Evolutionary conservation across 1,140 invertebrate species (phyloP).

Genomic region (Steinernema feltiae): DNA sequence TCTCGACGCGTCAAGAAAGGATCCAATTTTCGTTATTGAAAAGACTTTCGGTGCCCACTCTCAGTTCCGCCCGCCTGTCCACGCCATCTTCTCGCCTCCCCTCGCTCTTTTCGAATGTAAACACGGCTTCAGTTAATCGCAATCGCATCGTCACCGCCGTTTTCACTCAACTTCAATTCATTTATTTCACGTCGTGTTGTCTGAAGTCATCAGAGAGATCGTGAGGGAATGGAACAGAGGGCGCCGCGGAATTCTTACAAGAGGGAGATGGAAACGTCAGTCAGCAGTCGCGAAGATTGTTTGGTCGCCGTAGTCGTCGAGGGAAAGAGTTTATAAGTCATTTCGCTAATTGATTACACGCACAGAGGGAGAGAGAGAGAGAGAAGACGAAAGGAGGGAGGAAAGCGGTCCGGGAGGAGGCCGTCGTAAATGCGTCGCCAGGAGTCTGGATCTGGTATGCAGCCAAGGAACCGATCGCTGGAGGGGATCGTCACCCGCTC

Average conservation of each 20-base stretch:
- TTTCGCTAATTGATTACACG: constrained; percentile 7
- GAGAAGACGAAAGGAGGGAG: background rate
- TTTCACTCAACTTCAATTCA: constrained; percentile 8
- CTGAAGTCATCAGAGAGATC: background rate
- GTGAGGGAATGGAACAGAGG: background rate
- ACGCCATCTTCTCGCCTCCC: no score
- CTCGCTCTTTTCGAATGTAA: no score
- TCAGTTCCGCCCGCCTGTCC: background rate
- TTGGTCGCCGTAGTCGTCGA: background rate
- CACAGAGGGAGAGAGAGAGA: background rate
- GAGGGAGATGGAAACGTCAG: background rate
- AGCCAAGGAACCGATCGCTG: background rate
- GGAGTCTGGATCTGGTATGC: background rate
- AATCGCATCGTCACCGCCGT: background rate
- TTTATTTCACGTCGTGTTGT: constrained; percentile 8
- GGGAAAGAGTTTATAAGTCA: background rate
- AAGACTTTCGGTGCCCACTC: background rate
- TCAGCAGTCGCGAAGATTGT: background rate
- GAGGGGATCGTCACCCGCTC: background rate
- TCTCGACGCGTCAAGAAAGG: background rate
- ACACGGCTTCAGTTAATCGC: background rate
- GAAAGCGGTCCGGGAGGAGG: background rate
- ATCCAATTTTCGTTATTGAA: background rate
- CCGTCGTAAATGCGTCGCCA: background rate
- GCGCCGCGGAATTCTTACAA: background rate